Percentiles rank a stretch among this genome's conserved stretches.
phyloP scores from a whole-genome alignment of 1,140 invertebrate species.

The Papilio dardanus region DNA sequence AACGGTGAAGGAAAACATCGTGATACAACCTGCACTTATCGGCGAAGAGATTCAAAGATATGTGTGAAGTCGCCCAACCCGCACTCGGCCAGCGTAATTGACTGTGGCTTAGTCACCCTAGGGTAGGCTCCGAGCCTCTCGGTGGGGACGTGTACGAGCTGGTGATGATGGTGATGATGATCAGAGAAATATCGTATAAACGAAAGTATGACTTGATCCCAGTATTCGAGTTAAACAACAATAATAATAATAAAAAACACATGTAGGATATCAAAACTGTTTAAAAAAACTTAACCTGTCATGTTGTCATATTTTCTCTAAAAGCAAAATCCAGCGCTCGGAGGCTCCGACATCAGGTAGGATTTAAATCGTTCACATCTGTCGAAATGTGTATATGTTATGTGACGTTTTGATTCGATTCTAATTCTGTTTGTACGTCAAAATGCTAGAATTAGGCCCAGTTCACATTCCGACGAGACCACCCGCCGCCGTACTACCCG shows the following conservation, averaged over 20 bases:
- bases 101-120: no score
- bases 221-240: neutral
- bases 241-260: neutral
- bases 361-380: conserved; percentile 6
- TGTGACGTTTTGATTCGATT: conserved; percentile 43
- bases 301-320: neutral
- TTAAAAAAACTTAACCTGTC: conserved; percentile 11
- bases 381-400: conserved; percentile 14
- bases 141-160: no score
- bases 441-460: conserved; percentile 51
- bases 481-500: conserved; percentile 50
- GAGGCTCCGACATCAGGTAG: neutral
- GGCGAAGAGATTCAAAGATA: no score
- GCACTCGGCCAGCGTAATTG: no score
- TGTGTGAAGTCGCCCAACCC: no score
- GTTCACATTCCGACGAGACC: conserved; percentile 56
- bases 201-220: no score
- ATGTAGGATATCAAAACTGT: neutral
- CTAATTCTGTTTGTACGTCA: conserved; percentile 44
- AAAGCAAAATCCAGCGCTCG: neutral
- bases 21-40: no score
- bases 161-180: neutral
- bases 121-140: no score
- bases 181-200: neutral
- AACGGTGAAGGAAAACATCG: no score